A percentile compares a stretch with the other conserved stretches of the same genome.
Evolutionary conservation across 1,140 invertebrate genomes (phyloP).

Genomic region (Planococcus citri): DNA sequence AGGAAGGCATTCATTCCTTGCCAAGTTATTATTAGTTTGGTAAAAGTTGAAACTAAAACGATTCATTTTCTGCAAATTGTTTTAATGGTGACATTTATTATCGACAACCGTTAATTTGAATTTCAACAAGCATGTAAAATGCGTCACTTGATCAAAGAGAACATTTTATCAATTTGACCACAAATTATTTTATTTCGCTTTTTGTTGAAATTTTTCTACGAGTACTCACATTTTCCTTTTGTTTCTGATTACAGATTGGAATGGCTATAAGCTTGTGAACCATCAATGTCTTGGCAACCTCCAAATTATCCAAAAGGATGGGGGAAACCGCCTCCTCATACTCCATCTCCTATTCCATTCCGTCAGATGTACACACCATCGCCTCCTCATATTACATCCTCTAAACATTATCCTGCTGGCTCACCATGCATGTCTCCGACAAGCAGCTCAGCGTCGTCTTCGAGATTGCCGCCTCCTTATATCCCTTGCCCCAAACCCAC

Average conservation of each 20-base stretch:
- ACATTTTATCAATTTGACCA: too few species aligned
- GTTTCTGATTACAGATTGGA: background rate
- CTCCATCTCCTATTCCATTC: slow-evolving; percentile 26
- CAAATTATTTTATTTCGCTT: too few species aligned
- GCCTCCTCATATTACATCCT: slow-evolving; percentile 28
- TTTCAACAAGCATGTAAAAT: background rate
- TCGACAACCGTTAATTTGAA: background rate
- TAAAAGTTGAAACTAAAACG: slow-evolving; percentile 12
- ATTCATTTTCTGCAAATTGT: slow-evolving; percentile 17
- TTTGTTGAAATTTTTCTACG: too few species aligned
- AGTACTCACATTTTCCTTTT: too few species aligned
- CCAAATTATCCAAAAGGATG: slow-evolving; percentile 25
- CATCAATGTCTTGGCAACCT: slow-evolving; percentile 18
- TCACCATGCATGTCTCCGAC: slow-evolving; percentile 29
- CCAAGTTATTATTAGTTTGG: slow-evolving; percentile 18
- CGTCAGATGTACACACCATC: slow-evolving; percentile 27
- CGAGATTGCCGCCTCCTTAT: slow-evolving; percentile 33
- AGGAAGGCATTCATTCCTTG: background rate
- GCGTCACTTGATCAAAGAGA: background rate
- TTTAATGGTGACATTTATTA: slow-evolving; percentile 13
- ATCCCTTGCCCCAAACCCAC: slow-evolving; percentile 48
- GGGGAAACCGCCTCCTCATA: slow-evolving; percentile 24
- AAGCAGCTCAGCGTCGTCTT: slow-evolving; percentile 32
- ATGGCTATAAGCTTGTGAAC: background rate
- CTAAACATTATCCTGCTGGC: slow-evolving; percentile 33